phyloP scores from a whole-genome alignment of 2,888 invertebrate genomes.

The Polymixis lichenea region DNA sequence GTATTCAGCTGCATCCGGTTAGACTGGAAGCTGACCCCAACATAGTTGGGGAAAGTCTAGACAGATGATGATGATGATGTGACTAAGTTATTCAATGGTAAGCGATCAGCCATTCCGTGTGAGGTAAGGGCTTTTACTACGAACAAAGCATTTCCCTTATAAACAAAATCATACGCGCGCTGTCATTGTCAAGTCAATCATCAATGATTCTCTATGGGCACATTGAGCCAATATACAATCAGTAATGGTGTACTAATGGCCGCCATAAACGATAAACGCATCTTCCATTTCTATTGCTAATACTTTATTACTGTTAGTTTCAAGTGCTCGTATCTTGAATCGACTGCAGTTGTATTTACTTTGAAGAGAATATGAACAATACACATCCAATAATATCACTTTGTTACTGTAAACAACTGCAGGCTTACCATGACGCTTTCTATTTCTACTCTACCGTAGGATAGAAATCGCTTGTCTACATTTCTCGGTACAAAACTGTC shows the following conservation, averaged over 20 bases:
- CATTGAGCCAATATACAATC: conserved; percentile 21
- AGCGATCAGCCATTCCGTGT: background rate
- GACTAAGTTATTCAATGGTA: background rate
- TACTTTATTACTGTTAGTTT: conserved; percentile 39
- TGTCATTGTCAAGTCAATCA: background rate
- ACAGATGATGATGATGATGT: too few relatives aligned
- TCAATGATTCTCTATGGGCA: background rate
- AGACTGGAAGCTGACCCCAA: too few relatives aligned
- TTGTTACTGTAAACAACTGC: conserved; percentile 23
- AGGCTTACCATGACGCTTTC: too few relatives aligned
- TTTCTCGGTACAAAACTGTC: too few relatives aligned
- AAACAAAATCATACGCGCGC: background rate
- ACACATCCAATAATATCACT: conserved; percentile 21
- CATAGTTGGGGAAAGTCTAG: too few relatives aligned
- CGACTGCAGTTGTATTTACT: conserved; percentile 29
- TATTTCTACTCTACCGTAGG: too few relatives aligned
- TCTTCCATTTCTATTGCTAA: conserved; percentile 35
- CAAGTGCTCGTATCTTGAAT: conserved; percentile 28
- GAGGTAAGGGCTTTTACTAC: background rate
- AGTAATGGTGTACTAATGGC: conserved; percentile 46
- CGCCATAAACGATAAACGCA: conserved; percentile 49
- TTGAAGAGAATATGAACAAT: conserved; percentile 23
- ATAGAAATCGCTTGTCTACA: too few relatives aligned
- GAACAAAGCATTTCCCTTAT: background rate
- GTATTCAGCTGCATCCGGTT: too few relatives aligned